phyloP scores from a whole-genome alignment of 2,888 invertebrate genomes.

The Megalurothrips usitatus region DNA sequence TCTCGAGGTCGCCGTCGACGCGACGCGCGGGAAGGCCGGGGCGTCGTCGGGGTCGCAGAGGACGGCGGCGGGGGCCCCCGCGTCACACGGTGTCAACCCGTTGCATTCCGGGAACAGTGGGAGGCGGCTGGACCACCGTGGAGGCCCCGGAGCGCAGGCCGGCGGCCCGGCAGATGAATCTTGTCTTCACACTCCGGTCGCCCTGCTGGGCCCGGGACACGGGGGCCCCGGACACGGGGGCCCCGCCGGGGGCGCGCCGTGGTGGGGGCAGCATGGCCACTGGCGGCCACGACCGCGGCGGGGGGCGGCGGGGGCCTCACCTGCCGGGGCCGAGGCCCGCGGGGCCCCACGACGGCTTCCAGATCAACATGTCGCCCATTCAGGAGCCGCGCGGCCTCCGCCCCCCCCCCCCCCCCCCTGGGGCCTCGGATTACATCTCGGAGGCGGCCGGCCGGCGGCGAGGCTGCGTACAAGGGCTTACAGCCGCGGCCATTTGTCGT shows the following conservation, averaged over 20 bases:
- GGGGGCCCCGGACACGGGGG: no score
- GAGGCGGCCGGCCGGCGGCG: neutral
- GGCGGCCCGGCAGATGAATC: slow-evolving; percentile 1
- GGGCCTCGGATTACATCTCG: slow-evolving; percentile 6
- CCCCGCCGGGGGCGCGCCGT: neutral
- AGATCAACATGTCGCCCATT: slow-evolving; percentile 22
- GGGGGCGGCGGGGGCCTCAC: neutral
- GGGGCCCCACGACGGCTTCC: neutral
- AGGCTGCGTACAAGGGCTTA: neutral
- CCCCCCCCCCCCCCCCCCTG: neutral
- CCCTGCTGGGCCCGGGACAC: no score
- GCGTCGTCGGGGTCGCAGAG: no score
- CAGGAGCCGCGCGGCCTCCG: neutral
- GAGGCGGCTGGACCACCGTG: slow-evolving; percentile 20
- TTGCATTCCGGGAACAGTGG: slow-evolving; percentile 20
- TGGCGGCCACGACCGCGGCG: no score
- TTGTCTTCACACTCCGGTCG: slow-evolving; percentile 8
- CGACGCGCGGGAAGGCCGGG: no score
- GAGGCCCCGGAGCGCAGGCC: neutral
- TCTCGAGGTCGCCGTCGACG: no score
- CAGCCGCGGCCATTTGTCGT: slow-evolving; percentile 5
- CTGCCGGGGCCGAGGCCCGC: neutral
- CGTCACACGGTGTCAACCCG: slow-evolving; percentile 12
- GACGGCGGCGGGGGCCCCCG: no score
- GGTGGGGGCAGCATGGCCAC: neutral